These are phyloP conservation scores for Globia sparganii DNA, from an alignment of 2,888 invertebrate genomes.

Conservation along the genomic window DNA sequence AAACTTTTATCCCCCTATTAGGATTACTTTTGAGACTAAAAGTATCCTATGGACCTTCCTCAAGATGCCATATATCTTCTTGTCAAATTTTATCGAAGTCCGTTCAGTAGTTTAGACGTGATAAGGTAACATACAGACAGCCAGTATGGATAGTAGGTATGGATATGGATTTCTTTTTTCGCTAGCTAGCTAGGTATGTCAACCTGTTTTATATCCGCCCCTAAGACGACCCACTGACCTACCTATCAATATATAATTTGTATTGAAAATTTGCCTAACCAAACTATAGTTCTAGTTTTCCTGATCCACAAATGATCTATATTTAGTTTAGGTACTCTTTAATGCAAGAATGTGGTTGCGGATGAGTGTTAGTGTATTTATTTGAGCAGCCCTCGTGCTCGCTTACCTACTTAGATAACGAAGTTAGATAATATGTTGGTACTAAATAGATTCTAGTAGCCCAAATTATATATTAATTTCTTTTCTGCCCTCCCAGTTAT, in stretches of 20 bases:
- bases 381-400: conserved; percentile 28
- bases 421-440: conserved; percentile 12
- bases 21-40: not conserved
- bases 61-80: not conserved
- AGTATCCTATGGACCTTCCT: not conserved
- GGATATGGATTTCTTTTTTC: not conserved
- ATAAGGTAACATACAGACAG: not conserved
- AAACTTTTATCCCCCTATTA: not conserved
- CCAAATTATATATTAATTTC: not conserved
- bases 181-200: not conserved
- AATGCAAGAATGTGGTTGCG: not conserved
- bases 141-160: not conserved
- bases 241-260: too few species aligned
- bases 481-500: not conserved
- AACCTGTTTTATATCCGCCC: not conserved
- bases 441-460: conserved; percentile 2
- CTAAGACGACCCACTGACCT: too few species aligned
- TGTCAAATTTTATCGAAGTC: not conserved
- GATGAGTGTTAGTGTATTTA: not conserved
- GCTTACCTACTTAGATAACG: conserved; percentile 56
- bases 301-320: not conserved
- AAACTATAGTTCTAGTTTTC: not conserved
- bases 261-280: not conserved
- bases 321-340: not conserved
- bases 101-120: not conserved